phyloP scores from a whole-genome alignment of 2,113 vertebrate genomes.

The Hippopotamus amphibius region DNA sequence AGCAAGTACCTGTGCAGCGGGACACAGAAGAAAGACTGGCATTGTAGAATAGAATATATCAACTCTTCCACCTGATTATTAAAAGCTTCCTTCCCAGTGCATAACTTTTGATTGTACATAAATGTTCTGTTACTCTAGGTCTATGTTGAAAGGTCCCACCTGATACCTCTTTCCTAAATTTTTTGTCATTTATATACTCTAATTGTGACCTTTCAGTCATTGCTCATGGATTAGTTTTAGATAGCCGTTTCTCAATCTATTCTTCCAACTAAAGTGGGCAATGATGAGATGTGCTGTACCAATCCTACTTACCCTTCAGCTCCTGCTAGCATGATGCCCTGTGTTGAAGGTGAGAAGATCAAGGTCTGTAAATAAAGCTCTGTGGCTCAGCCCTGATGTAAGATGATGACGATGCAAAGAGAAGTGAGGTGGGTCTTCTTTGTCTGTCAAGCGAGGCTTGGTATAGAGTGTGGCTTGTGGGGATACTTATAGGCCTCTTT shows the following conservation, averaged over 20 bases:
- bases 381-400: not conserved
- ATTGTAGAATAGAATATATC: not conserved
- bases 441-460: not conserved
- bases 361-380: not conserved
- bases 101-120: not conserved
- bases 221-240: not conserved
- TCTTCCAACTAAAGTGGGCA: not conserved
- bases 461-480: not conserved
- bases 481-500: fast-evolving
- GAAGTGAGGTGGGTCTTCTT: not conserved
- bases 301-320: not conserved
- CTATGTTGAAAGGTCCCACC: not conserved
- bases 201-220: not conserved
- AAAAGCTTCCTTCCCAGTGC: not conserved
- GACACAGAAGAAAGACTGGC: not conserved
- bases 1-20: not conserved
- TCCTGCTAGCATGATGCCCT: not conserved
- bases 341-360: not conserved
- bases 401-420: not conserved
- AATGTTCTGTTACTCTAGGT: not conserved
- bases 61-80: not conserved
- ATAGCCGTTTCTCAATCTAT: not conserved
- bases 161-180: not conserved
- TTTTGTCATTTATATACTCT: not conserved
- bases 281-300: not conserved